Percentiles rank a stretch among this genome's conserved stretches.
Conservation (phyloP, 2,797 vertebrate species). For the Odontamblyopus rebecca region DNA sequence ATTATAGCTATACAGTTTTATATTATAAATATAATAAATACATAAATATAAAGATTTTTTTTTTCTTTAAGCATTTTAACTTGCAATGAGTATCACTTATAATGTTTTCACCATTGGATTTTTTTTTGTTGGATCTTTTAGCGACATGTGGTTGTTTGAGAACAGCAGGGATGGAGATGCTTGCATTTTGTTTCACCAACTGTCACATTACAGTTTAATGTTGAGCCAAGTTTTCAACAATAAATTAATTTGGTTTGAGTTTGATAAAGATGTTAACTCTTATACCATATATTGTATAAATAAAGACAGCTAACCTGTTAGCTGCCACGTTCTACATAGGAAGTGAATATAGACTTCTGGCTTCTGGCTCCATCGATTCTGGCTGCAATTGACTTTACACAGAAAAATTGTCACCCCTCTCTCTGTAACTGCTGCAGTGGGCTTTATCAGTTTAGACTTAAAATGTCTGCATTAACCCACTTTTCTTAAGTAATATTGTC, state of each 20-base stretch:
- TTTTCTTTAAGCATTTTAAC: background rate
- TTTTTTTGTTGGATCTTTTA: background rate
- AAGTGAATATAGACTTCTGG: too few species aligned
- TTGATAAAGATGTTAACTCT: background rate
- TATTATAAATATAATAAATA: background rate
- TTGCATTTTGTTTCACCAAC: constrained; percentile 22
- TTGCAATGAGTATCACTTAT: background rate
- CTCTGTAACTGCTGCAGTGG: too few species aligned
- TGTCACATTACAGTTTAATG: constrained; percentile 19
- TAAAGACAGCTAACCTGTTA: too few species aligned
- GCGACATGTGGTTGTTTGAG: background rate
- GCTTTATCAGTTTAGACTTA: too few species aligned
- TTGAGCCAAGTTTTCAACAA: constrained; percentile 1
- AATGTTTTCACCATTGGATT: constrained; percentile 5
- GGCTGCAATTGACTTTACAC: too few species aligned
- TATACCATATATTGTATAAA: too few species aligned
- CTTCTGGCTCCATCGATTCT: too few species aligned
- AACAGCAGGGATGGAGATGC: constrained; percentile 9
- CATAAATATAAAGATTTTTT: background rate
- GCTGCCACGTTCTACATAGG: too few species aligned
- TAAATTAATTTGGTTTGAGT: background rate
- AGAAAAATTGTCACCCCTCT: too few species aligned
- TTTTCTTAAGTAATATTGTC: too few species aligned
- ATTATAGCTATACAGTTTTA: constrained; percentile 4
- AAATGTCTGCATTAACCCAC: too few species aligned